These are phyloP conservation scores for Aphidius colemani DNA, from an alignment of 2,888 invertebrate species.

Conservation along the genomic window DNA sequence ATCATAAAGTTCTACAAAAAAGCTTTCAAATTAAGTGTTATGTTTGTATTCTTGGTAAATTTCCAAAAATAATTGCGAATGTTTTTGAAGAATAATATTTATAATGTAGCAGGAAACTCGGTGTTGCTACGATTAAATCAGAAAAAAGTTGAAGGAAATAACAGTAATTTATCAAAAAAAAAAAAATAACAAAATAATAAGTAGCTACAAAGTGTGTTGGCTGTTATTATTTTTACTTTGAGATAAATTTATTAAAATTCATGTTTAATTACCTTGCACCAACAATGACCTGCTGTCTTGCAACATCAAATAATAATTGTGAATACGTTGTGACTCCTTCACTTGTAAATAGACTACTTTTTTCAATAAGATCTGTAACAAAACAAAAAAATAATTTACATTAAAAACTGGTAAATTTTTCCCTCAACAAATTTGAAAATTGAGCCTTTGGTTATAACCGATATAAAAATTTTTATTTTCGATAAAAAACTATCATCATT, in stretches of 20 bases:
- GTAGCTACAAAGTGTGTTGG: background rate
- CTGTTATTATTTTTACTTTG: background rate
- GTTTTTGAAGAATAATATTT: background rate
- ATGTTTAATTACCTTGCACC: slow-evolving; percentile 81
- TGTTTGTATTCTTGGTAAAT: too few species aligned
- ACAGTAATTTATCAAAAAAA: slow-evolving; percentile 9
- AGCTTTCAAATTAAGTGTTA: too few species aligned
- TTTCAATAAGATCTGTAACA: slow-evolving; percentile 69
- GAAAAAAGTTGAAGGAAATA: background rate
- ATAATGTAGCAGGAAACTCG: too few species aligned
- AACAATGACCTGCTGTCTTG: slow-evolving; percentile 84
- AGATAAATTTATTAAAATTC: background rate
- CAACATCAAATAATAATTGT: slow-evolving; percentile 84
- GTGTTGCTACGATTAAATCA: too few species aligned
- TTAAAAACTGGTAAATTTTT: too few species aligned
- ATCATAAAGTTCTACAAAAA: too few species aligned
- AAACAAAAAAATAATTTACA: slow-evolving; percentile 9
- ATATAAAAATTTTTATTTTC: too few species aligned
- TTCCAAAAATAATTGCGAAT: background rate
- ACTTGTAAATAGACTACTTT: slow-evolving; percentile 66
- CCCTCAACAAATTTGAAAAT: too few species aligned
- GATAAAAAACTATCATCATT: too few species aligned
- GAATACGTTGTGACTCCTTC: slow-evolving; percentile 78
- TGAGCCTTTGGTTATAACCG: too few species aligned
- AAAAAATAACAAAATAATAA: background rate